Percentiles rank a stretch among this genome's conserved stretches.
phyloP scores from a whole-genome alignment of 1,140 invertebrate species.

The Sitobion miscanthi region DNA sequence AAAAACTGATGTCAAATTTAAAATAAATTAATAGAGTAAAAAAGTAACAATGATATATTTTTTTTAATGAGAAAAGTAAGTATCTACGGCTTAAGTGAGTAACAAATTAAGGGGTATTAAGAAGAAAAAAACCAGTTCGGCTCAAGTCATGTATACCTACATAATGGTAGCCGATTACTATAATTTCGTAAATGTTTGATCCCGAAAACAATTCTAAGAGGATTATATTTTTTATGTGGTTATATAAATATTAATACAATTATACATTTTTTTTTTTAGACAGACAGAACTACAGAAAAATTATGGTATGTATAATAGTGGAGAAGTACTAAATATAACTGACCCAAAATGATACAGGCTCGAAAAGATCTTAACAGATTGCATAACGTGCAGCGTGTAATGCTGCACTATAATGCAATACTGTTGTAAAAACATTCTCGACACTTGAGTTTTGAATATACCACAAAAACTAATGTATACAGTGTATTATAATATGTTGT shows the following conservation, averaged over 20 bases:
- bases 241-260: not conserved
- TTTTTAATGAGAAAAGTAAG: not conserved
- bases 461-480: constrained; percentile 36
- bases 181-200: not conserved
- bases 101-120: not conserved
- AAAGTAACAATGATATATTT: not conserved
- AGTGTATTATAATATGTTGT: not conserved
- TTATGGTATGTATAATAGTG: not conserved
- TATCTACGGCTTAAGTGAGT: not conserved
- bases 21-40: not conserved
- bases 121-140: not conserved
- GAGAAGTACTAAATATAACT: not conserved
- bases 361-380: not conserved
- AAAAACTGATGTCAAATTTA: not conserved
- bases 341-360: not conserved
- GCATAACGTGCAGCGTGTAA: not conserved
- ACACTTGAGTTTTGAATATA: not conserved
- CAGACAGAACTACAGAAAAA: not conserved
- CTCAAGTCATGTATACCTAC: not conserved
- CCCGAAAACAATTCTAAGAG: not conserved
- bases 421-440: not conserved
- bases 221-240: not conserved
- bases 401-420: not conserved
- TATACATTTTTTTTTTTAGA: not conserved
- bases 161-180: not conserved